phyloP scores from a whole-genome alignment of 2,113 vertebrate species.

The Pseudorasbora parva region DNA sequence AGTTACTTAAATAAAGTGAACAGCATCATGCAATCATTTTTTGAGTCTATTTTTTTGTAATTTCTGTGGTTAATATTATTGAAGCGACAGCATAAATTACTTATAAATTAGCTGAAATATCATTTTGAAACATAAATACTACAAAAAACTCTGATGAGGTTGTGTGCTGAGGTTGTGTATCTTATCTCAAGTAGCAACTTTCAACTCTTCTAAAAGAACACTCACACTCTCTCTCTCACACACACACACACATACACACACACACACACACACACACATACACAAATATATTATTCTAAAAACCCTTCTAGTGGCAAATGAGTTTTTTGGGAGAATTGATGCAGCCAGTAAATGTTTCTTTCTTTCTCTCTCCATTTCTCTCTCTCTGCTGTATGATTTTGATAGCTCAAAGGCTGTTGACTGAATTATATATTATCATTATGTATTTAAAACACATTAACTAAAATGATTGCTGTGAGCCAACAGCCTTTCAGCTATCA shows the following conservation, averaged over 20 bases:
- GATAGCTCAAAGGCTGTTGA: slow-evolving; percentile 2
- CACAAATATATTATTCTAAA: not conserved
- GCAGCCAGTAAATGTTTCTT: not conserved
- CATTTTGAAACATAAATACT: not conserved
- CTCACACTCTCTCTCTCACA: not conserved
- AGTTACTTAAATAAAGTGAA: too few species aligned
- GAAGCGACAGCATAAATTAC: not conserved
- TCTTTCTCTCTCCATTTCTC: not conserved
- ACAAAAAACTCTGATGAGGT: not conserved
- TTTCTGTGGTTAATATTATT: not conserved
- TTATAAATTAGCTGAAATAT: not conserved
- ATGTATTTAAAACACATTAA: slow-evolving; percentile 11
- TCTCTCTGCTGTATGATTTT: not conserved
- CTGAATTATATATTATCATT: not conserved
- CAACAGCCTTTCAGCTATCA: slow-evolving; percentile 10
- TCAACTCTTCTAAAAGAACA: not conserved
- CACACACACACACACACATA: too few species aligned
- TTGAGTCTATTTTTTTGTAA: not conserved
- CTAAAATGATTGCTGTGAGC: not conserved
- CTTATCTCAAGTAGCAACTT: not conserved
- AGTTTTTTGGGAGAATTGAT: not conserved
- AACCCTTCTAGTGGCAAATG: not conserved
- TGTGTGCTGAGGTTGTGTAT: not conserved
- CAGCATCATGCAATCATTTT: too few species aligned
- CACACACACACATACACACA: not conserved